These are phyloP conservation scores for Todiramphus saurophagus DNA, from an alignment of 2,113 vertebrate genomes.

Conservation along the genomic window DNA sequence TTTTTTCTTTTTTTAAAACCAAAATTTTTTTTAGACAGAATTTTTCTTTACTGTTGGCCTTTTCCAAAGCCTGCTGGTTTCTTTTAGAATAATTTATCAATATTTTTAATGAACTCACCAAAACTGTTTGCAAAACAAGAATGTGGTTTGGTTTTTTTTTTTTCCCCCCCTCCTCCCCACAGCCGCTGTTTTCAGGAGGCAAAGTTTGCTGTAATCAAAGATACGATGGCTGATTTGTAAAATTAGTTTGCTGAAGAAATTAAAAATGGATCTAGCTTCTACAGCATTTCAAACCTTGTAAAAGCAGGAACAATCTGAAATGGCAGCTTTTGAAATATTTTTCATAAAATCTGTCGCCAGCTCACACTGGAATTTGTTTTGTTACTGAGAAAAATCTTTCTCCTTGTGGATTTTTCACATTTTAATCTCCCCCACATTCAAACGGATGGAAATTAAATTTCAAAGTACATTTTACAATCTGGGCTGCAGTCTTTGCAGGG, in stretches of 20 bases:
- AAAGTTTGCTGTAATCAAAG: neutral
- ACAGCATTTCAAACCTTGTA: neutral
- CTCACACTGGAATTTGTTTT: constrained; percentile 18
- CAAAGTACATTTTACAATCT: constrained; percentile 17
- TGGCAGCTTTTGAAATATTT: constrained; percentile 43
- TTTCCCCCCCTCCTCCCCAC: neutral
- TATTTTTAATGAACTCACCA: neutral
- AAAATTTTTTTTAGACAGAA: neutral
- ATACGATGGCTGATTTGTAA: neutral
- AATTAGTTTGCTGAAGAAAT: neutral
- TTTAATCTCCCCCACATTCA: constrained; percentile 49
- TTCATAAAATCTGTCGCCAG: constrained; percentile 31
- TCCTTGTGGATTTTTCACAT: neutral
- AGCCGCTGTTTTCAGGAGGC: neutral
- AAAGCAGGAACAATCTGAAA: constrained; percentile 5
- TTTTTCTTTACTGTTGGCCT: neutral
- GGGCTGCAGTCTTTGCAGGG: neutral
- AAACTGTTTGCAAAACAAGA: neutral
- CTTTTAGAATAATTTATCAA: neutral
- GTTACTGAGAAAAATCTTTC: neutral
- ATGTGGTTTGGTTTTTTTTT: neutral
- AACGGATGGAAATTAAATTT: constrained; percentile 24
- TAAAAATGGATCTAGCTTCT: neutral
- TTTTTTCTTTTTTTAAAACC: neutral
- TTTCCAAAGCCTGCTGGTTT: neutral